Evolutionary conservation across 2,888 invertebrate genomes (phyloP), one percentile per base, ranked within the genome.

Genomic region (Tenodera sinensis): DNA sequence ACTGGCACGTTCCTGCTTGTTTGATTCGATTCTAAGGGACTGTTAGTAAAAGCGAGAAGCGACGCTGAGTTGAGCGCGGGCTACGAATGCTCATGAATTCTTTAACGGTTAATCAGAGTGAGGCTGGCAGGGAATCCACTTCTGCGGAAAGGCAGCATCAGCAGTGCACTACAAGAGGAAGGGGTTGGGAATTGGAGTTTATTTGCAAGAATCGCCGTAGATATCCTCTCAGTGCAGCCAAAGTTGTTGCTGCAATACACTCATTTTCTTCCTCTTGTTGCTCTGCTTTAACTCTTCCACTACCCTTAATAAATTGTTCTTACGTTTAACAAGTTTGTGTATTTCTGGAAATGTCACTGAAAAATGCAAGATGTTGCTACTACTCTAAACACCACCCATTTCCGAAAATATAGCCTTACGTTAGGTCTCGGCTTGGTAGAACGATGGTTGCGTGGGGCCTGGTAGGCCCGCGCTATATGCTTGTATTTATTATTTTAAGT

Each of bases 51-150:
- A 83, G 34, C 34, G 89, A 84, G 47, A n/a, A 54, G 86, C 2
- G 82, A 87, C 88, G 27, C 84, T n/a, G 71, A 88, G 91, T 93
- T 42, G 42, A 84, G 84, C 42, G 14, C 2, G n/a, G 85, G 42
- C 47, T 85, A 47, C 8, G 85, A 93, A 93, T 93, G 92, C 93
- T 93, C 93, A 93, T 93, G 93, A 93, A 93, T 93, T 93, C 92
- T 93, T 93, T 92, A 93, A 92, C 92, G 92, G 92, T 93, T 93
- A 93, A 93, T 93, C 93, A 93, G 93, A 34, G 90, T 87, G 88
- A 90, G 89, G 86, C 87, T 88, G 84, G 42, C 54, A 28, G 88
- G 87, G 84, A 89, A 90, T 89, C 87, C 88, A 89, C 86, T 90
- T 88, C 85, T 85, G 90, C 88, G 89, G 87, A 89, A 90, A 89